A percentile compares a stretch with the other conserved stretches of the same genome.
These are phyloP conservation scores for Hypomecis atomaria DNA, from an alignment of 2,888 invertebrate species.

Conservation along the genomic window DNA sequence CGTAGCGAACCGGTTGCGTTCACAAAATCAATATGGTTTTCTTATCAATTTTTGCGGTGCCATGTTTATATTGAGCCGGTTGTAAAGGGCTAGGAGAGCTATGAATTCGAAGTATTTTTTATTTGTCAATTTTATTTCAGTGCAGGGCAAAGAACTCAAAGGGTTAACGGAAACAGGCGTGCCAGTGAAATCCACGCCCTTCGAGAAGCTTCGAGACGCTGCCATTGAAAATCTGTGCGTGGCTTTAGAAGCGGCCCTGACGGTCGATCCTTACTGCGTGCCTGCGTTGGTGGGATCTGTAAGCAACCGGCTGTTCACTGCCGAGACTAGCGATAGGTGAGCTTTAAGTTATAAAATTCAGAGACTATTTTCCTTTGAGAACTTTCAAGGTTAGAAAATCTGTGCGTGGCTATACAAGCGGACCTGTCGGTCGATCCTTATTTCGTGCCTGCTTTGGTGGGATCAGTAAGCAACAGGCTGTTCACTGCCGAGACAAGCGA, in stretches of 20 bases:
- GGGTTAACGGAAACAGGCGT: conserved; percentile 82
- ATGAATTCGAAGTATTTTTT: conserved; percentile 1
- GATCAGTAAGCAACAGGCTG: conserved; percentile 97
- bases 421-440: conserved; percentile 95
- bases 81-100: too few relatives aligned
- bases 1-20: too few relatives aligned
- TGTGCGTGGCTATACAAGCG: conserved; percentile 96
- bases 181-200: conserved; percentile 86
- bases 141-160: conserved; percentile 87
- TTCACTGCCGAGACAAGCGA: conserved; percentile 97
- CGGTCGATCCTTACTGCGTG: conserved; percentile 95
- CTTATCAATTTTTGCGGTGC: too few relatives aligned
- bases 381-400: conserved; percentile 96
- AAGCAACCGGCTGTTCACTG: conserved; percentile 97
- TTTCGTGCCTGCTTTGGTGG: conserved; percentile 97
- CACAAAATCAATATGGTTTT: too few relatives aligned
- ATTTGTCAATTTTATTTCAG: conserved; percentile 54
- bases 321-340: conserved; percentile 94
- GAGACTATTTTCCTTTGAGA: conserved; percentile 88
- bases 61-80: too few relatives aligned
- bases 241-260: conserved; percentile 95
- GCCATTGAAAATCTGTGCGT: conserved; percentile 98
- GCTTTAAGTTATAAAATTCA: conserved; percentile 3
- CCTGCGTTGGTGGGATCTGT: conserved; percentile 98
- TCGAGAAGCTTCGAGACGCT: conserved; percentile 96